These are phyloP conservation scores for Timandra comae DNA, from an alignment of 2,888 invertebrate genomes.

Conservation along the genomic window DNA sequence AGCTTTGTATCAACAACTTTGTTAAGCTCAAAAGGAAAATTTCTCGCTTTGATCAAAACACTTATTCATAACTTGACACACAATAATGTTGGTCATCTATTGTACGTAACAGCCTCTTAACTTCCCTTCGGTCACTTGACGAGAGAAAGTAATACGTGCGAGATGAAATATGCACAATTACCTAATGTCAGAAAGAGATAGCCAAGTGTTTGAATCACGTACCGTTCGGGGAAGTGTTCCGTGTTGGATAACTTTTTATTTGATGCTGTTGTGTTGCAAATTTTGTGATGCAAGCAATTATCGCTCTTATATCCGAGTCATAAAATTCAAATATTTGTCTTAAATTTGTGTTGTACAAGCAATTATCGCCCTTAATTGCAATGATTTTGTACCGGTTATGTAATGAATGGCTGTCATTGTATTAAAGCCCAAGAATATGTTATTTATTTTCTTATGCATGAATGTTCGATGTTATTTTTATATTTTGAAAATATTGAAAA, in stretches of 20 bases:
- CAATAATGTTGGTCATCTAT: slow-evolving; percentile 25
- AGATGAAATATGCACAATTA: slow-evolving; percentile 7
- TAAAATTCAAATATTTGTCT: no score
- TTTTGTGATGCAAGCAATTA: slow-evolving; percentile 2
- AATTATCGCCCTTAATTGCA: slow-evolving; percentile 2
- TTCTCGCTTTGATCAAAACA: no score
- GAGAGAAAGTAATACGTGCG: slow-evolving; percentile 30
- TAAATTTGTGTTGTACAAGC: no score
- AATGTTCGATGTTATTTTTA: no score
- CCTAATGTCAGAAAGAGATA: slow-evolving; percentile 16
- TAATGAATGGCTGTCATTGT: no score
- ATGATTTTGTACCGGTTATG: no score
- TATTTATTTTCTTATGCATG: no score
- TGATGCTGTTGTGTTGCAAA: slow-evolving; percentile 8
- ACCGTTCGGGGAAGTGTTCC: slow-evolving; percentile 37
- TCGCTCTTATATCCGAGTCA: no score
- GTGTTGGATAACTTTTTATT: slow-evolving; percentile 26
- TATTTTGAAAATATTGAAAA: no score
- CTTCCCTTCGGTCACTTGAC: slow-evolving; percentile 22
- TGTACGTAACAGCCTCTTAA: slow-evolving; percentile 27
- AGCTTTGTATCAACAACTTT: no score
- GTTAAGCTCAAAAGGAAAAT: no score
- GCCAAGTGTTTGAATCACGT: slow-evolving; percentile 37
- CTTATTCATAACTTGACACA: slow-evolving; percentile 7
- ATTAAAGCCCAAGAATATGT: no score